Evolutionary conservation across 2,888 invertebrate genomes (phyloP), one percentile per base, ranked within the genome.

Genomic region (Harpagoxenus sublaevis): DNA sequence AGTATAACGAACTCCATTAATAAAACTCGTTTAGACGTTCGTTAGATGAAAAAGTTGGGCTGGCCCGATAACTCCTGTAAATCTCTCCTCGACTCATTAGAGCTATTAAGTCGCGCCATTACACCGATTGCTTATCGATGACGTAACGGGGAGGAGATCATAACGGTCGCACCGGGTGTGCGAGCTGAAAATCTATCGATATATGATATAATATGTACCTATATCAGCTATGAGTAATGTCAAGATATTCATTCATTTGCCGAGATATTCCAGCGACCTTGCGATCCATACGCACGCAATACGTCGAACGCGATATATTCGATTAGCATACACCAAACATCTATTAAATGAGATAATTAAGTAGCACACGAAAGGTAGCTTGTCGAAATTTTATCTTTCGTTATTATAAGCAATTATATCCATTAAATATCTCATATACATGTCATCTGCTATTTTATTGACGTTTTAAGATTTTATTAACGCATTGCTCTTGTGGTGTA

Each of bases 61-160:
- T 9, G 28, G 28, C 18, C 12, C 39, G 71, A 60, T 60, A 48
- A 73, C 28, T 60, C 4, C 28, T 35, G 48, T 18, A 81, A 71
- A 51, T 48, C 60, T 39, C 39, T 66, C 39, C 23, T 48, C 78
- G 53, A 9, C 15, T 48, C 35, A 81, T 81, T 81, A 73, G 60
- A 60, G 18, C 48, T 60, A 71, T 60, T 71, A 81, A 60, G 18
- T 62, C 18, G 35, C n/a, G 23, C 23, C 60, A 60, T 81, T 73
- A 60, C 60, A 62, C 28, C 45, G 28, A 66, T 68, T 31, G 35
- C 48, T 73, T 57, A 60, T 60, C 48, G 28, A 60, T 60, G 31
- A 73, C 48, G 48, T 51, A 28, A 71, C 53, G 4, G 55, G 70
- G n/a, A 71, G 23, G 48, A 57, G 45, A 48, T n/a, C 23, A 6